These are phyloP conservation scores for Brachionus rotundiformis DNA, from an alignment of 1,140 invertebrate species.

Conservation along the genomic window DNA sequence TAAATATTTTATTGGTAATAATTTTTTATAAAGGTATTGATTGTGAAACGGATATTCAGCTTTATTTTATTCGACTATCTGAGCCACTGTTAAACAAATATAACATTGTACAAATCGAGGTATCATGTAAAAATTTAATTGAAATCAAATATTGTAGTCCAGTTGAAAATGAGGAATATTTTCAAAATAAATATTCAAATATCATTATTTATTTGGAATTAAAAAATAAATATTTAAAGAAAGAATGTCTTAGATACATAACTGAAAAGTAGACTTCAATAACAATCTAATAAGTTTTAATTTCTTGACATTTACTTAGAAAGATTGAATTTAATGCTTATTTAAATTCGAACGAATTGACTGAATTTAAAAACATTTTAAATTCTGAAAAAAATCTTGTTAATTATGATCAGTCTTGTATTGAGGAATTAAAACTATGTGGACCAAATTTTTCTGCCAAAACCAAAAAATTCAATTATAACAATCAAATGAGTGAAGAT, in stretches of 20 bases:
- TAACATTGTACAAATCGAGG: conserved; percentile 13
- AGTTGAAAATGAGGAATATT: conserved; percentile 3
- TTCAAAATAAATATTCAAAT: not conserved
- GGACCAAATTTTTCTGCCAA: not conserved
- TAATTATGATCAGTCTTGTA: not conserved
- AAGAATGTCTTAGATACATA: not conserved
- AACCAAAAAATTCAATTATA: not conserved
- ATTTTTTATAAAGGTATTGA: conserved; percentile 18
- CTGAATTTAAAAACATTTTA: not conserved
- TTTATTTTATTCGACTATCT: not conserved
- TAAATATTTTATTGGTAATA: too few relatives aligned
- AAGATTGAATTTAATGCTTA: not conserved
- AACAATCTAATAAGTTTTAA: not conserved
- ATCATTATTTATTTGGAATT: not conserved
- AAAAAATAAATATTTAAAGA: conserved; percentile 10
- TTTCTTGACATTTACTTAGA: not conserved
- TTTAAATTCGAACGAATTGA: not conserved
- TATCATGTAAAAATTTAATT: not conserved
- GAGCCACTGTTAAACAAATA: not conserved
- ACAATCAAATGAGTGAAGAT: not conserved
- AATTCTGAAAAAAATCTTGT: not conserved
- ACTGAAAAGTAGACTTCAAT: not conserved
- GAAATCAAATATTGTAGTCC: not conserved
- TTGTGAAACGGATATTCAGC: not conserved
- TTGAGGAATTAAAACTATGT: conserved; percentile 2